Percentiles rank a stretch among this genome's conserved stretches.
These are phyloP conservation scores for Garra rufa DNA, from an alignment of 2,113 vertebrate genomes.

Conservation along the genomic window DNA sequence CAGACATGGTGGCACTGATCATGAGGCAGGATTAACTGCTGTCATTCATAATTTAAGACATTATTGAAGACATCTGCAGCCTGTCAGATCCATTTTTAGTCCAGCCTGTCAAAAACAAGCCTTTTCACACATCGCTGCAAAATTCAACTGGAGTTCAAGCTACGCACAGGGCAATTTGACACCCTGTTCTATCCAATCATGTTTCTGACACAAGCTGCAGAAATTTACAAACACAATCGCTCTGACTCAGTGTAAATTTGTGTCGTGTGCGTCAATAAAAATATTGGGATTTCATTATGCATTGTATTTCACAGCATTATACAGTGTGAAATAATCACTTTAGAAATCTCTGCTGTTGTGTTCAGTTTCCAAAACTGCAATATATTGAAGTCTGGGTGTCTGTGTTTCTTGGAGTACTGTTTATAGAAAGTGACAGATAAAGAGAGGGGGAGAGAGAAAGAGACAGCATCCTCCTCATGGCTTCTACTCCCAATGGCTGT, in stretches of 20 bases:
- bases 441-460: slow-evolving; percentile 2
- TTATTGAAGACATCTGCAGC: background rate
- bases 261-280: background rate
- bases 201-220: background rate
- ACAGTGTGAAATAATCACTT: background rate
- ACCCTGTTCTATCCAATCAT: background rate
- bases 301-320: background rate
- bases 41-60: background rate
- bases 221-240: slow-evolving; percentile 20
- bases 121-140: background rate
- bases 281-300: background rate
- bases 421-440: background rate
- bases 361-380: background rate
- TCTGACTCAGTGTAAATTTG: slow-evolving; percentile 12
- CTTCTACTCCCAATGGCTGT: slow-evolving; percentile 40
- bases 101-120: background rate
- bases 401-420: background rate
- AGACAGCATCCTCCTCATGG: slow-evolving; percentile 45
- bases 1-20: background rate
- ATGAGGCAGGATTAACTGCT: background rate
- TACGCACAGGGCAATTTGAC: background rate
- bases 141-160: slow-evolving; percentile 12
- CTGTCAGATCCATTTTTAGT: background rate
- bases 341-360: background rate
- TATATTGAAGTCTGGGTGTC: background rate